phyloP scores from a whole-genome alignment of 37 sponge, comb jelly and placozoan genomes.

The Cladorhizidae sp. region DNA sequence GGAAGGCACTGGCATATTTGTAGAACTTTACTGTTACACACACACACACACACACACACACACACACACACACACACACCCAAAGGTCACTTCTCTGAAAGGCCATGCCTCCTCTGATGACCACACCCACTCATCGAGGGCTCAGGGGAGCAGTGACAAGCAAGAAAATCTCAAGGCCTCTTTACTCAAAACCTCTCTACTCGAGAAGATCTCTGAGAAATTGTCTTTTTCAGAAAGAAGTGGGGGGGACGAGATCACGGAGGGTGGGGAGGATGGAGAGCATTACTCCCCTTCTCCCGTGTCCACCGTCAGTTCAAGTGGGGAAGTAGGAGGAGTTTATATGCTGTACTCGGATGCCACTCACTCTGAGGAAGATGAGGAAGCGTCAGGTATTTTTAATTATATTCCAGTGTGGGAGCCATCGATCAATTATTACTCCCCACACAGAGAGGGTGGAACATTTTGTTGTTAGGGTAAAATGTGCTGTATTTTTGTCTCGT shows the following conservation, averaged over 20 bases:
- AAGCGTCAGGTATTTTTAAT: constrained; percentile 35
- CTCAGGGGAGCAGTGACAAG: neutral
- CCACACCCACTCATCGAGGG: neutral
- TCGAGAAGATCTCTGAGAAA: constrained; percentile 44
- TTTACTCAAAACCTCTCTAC: constrained; percentile 27
- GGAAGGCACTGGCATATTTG: too few species aligned
- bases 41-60: neutral
- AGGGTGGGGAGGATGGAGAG: constrained; percentile 7
- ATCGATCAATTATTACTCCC: too few species aligned
- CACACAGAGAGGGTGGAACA: too few species aligned
- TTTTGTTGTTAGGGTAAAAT: too few species aligned
- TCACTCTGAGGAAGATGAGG: constrained; percentile 19
- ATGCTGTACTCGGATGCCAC: constrained; percentile 17
- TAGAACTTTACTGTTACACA: too few species aligned
- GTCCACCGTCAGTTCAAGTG: constrained; percentile 66
- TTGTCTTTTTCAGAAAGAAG: neutral
- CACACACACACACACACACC: constrained; percentile 15
- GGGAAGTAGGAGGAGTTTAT: constrained; percentile 56
- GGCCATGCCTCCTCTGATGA: too few species aligned
- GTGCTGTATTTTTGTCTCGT: too few species aligned
- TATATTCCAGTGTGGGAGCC: too few species aligned
- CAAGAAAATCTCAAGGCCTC: constrained; percentile 1
- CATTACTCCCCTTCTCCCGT: constrained; percentile 21
- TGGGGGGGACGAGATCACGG: constrained; percentile 2
- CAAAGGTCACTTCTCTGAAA: neutral